Percentiles rank a stretch among this genome's conserved stretches.
Evolutionary conservation across 2,888 invertebrate genomes (phyloP).

Genomic region (Ecliptopera silaceata): DNA sequence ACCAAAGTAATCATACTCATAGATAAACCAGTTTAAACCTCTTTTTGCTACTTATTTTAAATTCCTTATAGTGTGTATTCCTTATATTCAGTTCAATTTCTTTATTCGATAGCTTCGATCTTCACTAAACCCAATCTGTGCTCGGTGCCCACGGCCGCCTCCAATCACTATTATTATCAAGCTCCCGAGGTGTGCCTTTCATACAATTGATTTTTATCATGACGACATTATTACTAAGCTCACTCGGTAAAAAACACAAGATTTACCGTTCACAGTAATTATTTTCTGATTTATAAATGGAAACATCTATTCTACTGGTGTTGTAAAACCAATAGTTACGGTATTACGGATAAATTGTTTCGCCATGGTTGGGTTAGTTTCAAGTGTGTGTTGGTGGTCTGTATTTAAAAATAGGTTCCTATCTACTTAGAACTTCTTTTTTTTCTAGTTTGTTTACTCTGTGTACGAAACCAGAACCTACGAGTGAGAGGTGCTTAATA

Average conservation of each 20-base stretch:
- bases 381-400: slow-evolving; percentile 31
- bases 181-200: slow-evolving; percentile 65
- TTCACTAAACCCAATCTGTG: slow-evolving; percentile 22
- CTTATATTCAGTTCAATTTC: background rate
- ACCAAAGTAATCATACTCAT: too few species aligned
- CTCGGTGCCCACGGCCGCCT: slow-evolving; percentile 41
- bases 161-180: slow-evolving; percentile 68
- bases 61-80: background rate
- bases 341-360: slow-evolving; percentile 40
- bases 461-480: too few species aligned
- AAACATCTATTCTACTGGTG: slow-evolving; percentile 54
- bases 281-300: slow-evolving; percentile 57
- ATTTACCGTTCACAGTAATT: slow-evolving; percentile 47
- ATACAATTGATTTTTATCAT: slow-evolving; percentile 76
- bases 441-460: background rate
- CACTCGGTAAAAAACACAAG: slow-evolving; percentile 50
- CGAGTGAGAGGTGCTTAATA: too few species aligned
- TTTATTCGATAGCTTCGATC: slow-evolving; percentile 11
- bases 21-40: background rate
- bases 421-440: background rate
- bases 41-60: background rate
- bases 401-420: background rate
- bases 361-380: slow-evolving; percentile 36
- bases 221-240: slow-evolving; percentile 71
- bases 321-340: slow-evolving; percentile 51